These are phyloP conservation scores for Heterocephalus glaber DNA, from an alignment of 2,113 vertebrate genomes.

Conservation along the genomic window DNA sequence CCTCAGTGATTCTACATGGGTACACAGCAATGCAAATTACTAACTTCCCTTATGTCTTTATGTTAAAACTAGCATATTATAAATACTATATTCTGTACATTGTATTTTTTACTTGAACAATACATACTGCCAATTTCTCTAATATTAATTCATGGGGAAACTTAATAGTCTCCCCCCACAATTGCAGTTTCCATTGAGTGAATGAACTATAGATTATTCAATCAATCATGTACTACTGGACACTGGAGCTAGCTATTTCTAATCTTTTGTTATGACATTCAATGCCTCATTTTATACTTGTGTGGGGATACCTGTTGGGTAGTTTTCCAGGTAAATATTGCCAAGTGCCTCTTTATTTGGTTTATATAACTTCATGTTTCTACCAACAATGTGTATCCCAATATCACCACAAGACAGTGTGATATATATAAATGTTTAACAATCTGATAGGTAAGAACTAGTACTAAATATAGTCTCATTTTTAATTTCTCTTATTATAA, in stretches of 20 bases:
- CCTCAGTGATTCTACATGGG: background rate
- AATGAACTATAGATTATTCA: background rate
- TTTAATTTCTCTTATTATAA: constrained; percentile 46
- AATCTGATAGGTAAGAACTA: constrained; percentile 20
- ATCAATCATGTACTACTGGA: background rate
- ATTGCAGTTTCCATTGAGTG: constrained; percentile 9
- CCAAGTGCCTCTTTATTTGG: background rate
- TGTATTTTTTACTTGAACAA: constrained; percentile 23
- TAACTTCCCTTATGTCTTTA: background rate
- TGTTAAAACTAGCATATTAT: constrained; percentile 19
- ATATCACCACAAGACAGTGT: background rate
- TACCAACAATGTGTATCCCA: background rate
- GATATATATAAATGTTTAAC: constrained; percentile 2
- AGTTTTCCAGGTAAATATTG: constrained; percentile 47
- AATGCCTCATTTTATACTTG: constrained; percentile 35
- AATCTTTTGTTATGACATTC: constrained; percentile 4
- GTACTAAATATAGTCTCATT: constrained; percentile 15
- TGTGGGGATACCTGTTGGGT: background rate
- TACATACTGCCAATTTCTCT: constrained; percentile 20
- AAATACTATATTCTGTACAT: background rate
- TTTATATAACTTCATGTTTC: background rate
- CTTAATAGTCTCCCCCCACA: background rate
- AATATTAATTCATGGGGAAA: constrained; percentile 40
- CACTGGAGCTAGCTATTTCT: constrained; percentile 1
- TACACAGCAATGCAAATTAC: constrained; percentile 46